These are phyloP conservation scores for Eupeodes luniger DNA, from an alignment of 2,888 invertebrate genomes.

Conservation along the genomic window DNA sequence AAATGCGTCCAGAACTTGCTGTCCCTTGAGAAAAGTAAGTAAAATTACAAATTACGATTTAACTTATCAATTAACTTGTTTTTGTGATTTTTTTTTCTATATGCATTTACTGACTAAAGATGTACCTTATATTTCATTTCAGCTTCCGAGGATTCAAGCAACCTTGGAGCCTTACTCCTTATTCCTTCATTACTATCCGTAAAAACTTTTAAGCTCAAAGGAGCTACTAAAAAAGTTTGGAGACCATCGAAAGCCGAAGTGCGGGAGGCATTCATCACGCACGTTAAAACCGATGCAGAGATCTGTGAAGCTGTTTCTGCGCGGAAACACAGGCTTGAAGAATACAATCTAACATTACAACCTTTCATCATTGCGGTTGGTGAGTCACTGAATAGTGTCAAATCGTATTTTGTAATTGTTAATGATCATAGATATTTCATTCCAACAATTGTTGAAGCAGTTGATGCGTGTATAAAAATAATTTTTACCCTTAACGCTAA, in stretches of 20 bases:
- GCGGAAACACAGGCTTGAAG: background rate
- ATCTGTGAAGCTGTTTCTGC: background rate
- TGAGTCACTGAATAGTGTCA: background rate
- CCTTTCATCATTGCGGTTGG: conserved; percentile 6
- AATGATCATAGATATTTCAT: background rate
- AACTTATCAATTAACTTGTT: too few species aligned
- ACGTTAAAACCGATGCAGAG: background rate
- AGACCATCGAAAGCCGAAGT: conserved; percentile 6
- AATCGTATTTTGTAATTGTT: background rate
- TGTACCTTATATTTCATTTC: background rate
- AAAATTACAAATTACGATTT: background rate
- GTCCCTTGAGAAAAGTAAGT: conserved; percentile 6
- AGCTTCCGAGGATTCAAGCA: conserved; percentile 22
- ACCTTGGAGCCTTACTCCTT: background rate
- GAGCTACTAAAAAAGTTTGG: background rate
- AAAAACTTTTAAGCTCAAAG: background rate
- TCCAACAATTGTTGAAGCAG: background rate
- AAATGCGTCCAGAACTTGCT: conserved; percentile 13
- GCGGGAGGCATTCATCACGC: background rate
- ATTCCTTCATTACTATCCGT: background rate
- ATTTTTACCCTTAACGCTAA: background rate
- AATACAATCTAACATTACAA: background rate
- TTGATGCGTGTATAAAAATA: background rate
- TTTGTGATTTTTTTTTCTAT: too few species aligned
- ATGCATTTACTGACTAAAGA: too few species aligned